Conservation (phyloP, 2,113 vertebrate species). For the Eira barbara region DNA sequence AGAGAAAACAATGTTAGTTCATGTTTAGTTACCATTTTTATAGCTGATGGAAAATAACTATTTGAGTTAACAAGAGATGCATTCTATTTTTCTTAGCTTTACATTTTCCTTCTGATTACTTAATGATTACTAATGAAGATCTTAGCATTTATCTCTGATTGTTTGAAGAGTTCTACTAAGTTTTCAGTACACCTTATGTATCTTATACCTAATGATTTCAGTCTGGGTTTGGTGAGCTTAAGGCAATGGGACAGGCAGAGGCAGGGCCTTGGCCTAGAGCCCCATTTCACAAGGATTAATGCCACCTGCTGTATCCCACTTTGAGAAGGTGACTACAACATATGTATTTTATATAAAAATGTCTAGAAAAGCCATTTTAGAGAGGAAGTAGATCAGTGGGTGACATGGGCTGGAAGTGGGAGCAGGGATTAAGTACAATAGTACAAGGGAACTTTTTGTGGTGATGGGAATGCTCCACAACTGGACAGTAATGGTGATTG, state of each 20-base stretch:
- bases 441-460: background rate
- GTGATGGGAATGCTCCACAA: background rate
- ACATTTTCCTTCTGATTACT: background rate
- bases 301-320: background rate
- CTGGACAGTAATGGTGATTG: background rate
- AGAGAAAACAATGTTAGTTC: background rate
- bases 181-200: background rate
- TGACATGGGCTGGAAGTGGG: too few species aligned
- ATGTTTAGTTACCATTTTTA: background rate
- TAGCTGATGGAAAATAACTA: background rate
- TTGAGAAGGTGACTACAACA: background rate
- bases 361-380: background rate
- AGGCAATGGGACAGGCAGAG: background rate
- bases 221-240: background rate
- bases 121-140: background rate
- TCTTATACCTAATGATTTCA: background rate
- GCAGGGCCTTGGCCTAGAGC: background rate
- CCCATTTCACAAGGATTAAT: background rate
- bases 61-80: background rate
- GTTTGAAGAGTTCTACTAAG: background rate
- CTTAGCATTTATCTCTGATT: background rate
- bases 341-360: background rate
- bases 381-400: background rate
- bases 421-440: accelerated
- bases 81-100: background rate